A percentile compares a stretch with the other conserved stretches of the same genome.
phyloP scores from a whole-genome alignment of 2,113 vertebrate species.

The Mobula birostris region DNA sequence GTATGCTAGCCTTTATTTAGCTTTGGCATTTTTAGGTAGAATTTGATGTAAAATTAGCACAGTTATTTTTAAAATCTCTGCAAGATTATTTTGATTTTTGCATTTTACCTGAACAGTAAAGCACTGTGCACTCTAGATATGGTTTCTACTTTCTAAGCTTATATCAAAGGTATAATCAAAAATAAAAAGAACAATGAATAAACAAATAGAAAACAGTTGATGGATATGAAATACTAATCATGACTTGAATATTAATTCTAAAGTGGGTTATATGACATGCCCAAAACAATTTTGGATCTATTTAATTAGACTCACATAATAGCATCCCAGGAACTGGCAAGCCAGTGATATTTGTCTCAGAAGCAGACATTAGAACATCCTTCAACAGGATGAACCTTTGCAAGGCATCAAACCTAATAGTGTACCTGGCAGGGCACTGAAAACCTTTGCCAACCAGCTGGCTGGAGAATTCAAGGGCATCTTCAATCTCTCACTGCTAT shows the following conservation, averaged over 20 bases:
- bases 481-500: too few relatives aligned
- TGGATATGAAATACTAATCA: background rate
- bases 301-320: too few relatives aligned
- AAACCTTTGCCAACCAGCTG: too few relatives aligned
- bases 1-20: background rate
- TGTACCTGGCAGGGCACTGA: too few relatives aligned
- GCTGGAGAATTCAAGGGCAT: too few relatives aligned
- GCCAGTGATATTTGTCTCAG: too few relatives aligned
- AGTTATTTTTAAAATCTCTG: background rate
- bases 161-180: background rate
- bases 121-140: background rate
- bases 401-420: too few relatives aligned
- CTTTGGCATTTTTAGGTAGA: background rate
- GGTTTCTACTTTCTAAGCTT: background rate
- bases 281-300: background rate
- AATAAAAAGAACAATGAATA: background rate
- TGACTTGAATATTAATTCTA: background rate
- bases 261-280: background rate
- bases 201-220: background rate
- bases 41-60: background rate
- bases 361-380: too few relatives aligned
- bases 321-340: too few relatives aligned
- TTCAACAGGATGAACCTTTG: too few relatives aligned
- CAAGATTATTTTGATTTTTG: background rate
- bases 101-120: background rate